Percentiles rank a stretch among this genome's conserved stretches.
Evolutionary conservation across 1,140 invertebrate species (phyloP).

Genomic region (Chelonus insularis): DNA sequence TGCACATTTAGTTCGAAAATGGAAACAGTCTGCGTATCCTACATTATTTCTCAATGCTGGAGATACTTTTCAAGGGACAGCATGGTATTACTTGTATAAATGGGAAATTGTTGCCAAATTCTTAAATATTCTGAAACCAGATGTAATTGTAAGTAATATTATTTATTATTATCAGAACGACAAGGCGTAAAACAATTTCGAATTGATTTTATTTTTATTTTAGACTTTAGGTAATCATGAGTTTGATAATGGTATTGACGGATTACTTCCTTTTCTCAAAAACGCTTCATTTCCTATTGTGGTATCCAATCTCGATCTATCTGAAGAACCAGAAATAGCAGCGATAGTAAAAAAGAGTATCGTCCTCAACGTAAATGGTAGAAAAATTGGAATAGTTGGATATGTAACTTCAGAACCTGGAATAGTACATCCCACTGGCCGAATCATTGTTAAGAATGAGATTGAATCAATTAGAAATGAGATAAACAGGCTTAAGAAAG

Average conservation of each 20-base stretch:
- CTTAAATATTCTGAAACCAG: conserved; percentile 14
- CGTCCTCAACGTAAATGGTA: conserved; percentile 66
- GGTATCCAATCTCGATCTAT: conserved; percentile 75
- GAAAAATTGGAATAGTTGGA: conserved; percentile 82
- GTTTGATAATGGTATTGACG: conserved; percentile 80
- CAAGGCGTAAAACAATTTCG: no score
- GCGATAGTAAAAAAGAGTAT: conserved; percentile 64
- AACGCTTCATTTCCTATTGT: conserved; percentile 72
- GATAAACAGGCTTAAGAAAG: conserved; percentile 65
- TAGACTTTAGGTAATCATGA: conserved; percentile 95
- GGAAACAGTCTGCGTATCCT: conserved; percentile 33
- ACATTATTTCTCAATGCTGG: conserved; percentile 73
- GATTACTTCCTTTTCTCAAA: conserved; percentile 77
- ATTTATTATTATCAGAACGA: no score
- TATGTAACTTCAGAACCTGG: conserved; percentile 85
- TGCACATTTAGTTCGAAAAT: conserved; percentile 63
- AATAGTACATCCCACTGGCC: conserved; percentile 63
- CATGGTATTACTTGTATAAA: conserved; percentile 78
- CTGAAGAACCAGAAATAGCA: conserved; percentile 66
- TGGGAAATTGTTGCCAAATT: conserved; percentile 29
- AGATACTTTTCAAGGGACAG: conserved; percentile 82
- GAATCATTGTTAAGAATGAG: conserved; percentile 77
- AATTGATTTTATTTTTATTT: conserved; percentile 40
- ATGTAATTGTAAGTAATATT: conserved; percentile 82
- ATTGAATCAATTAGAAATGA: conserved; percentile 71